Evolutionary conservation across 2,113 vertebrate species (phyloP).

Genomic region (Suncus etruscus): DNA sequence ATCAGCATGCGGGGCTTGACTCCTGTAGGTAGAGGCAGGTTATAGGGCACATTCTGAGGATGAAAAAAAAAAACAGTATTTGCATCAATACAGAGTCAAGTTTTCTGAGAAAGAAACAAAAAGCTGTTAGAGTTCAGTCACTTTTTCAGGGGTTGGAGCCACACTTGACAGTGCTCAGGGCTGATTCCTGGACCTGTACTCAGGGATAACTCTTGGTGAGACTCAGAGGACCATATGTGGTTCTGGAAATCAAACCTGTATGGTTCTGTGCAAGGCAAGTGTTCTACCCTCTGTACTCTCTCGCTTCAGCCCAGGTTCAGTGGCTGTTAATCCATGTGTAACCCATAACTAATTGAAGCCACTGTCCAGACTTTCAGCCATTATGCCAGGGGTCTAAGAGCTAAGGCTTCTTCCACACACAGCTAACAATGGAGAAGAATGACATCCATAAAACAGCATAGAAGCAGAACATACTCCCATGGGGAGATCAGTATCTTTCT

Average conservation of each 20-base stretch:
- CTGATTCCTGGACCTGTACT: too few relatives aligned
- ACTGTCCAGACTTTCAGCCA: background rate
- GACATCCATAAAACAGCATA: background rate
- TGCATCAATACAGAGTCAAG: background rate
- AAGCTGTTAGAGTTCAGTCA: background rate
- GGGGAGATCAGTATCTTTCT: too few relatives aligned
- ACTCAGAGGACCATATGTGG: too few relatives aligned
- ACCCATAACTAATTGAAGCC: background rate
- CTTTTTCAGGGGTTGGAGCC: background rate
- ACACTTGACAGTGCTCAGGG: too few relatives aligned
- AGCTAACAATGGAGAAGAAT: background rate
- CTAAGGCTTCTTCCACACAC: background rate
- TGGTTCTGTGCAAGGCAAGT: too few relatives aligned
- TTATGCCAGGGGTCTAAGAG: background rate
- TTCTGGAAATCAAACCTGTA: too few relatives aligned
- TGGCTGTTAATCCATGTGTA: background rate
- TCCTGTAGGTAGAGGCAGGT: conserved; percentile 83
- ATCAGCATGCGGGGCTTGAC: conserved; percentile 83
- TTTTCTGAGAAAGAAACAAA: conserved; percentile 8
- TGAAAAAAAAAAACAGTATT: background rate
- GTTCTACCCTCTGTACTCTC: too few relatives aligned
- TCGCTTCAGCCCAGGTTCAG: too few relatives aligned
- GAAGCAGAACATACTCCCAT: background rate
- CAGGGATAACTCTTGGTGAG: too few relatives aligned
- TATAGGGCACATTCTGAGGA: conserved; percentile 84